Evolutionary conservation across 2,113 vertebrate species (phyloP).

Genomic region (Hiodon tergisus): DNA sequence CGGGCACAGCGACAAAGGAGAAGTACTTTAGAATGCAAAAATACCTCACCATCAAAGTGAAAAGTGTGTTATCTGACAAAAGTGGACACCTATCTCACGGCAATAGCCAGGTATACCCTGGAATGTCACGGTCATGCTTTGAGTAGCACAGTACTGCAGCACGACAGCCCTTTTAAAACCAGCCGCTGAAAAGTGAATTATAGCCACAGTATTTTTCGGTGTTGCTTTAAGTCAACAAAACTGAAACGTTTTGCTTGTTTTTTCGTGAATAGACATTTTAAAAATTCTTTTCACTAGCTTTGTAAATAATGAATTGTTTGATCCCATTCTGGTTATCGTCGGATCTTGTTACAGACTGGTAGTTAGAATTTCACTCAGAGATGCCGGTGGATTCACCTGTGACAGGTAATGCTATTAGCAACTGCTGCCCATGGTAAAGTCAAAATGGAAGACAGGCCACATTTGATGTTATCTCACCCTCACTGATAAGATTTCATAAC

Average conservation of each 20-base stretch:
- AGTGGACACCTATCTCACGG: background rate
- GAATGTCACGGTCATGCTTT: too few species aligned
- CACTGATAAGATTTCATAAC: background rate
- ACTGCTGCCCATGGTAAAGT: background rate
- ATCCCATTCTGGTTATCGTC: conserved; percentile 12
- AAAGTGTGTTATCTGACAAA: background rate
- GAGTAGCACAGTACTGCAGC: too few species aligned
- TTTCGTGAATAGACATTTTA: background rate
- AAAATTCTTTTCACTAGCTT: conserved; percentile 9
- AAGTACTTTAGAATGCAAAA: background rate
- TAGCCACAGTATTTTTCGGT: background rate
- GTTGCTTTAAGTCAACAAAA: background rate
- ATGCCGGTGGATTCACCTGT: background rate
- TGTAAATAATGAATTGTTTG: conserved; percentile 39
- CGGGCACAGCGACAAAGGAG: background rate
- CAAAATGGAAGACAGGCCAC: background rate
- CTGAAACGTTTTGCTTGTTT: background rate
- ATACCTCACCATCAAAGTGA: background rate
- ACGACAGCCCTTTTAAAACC: too few species aligned
- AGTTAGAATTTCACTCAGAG: conserved; percentile 36
- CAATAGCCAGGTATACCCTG: background rate
- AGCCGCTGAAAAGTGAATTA: too few species aligned
- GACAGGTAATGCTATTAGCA: background rate
- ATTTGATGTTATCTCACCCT: background rate
- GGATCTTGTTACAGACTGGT: conserved; percentile 32